Conservation (phyloP, 2,113 vertebrate species). For the Carassius auratus region DNA sequence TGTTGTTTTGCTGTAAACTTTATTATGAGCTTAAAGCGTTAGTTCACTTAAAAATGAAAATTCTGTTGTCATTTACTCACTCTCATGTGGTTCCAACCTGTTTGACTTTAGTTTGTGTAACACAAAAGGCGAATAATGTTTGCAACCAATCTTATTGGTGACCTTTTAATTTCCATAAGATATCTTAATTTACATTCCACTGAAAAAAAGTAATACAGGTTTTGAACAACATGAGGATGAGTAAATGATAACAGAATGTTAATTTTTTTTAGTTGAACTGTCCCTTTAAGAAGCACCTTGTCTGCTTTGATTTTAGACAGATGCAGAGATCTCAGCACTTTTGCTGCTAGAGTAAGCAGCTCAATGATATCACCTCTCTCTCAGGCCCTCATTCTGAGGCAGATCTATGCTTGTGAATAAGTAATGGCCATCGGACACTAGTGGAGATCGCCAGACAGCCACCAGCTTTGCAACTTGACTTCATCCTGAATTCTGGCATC, state of each 20-base stretch:
- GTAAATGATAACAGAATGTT: background rate
- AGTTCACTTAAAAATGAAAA: background rate
- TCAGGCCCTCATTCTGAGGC: slow-evolving; percentile 24
- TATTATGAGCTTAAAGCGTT: background rate
- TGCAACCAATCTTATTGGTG: background rate
- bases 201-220: background rate
- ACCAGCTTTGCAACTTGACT: slow-evolving; percentile 17
- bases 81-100: background rate
- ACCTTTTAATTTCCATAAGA: background rate
- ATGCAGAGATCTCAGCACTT: slow-evolving; percentile 32
- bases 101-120: background rate
- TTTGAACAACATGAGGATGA: background rate
- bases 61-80: too few species aligned
- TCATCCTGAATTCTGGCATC: background rate
- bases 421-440: slow-evolving; percentile 62
- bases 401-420: slow-evolving; percentile 61
- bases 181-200: background rate
- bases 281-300: background rate
- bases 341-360: slow-evolving; percentile 17
- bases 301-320: slow-evolving; percentile 1
- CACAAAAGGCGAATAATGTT: background rate
- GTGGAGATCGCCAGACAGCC: background rate
- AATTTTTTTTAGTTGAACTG: background rate
- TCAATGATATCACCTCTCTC: slow-evolving; percentile 20
- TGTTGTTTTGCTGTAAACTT: background rate